Evolutionary conservation across 2,113 vertebrate species (phyloP), one percentile per base, ranked within the genome.

Genomic region (Neoarius graeffei): DNA sequence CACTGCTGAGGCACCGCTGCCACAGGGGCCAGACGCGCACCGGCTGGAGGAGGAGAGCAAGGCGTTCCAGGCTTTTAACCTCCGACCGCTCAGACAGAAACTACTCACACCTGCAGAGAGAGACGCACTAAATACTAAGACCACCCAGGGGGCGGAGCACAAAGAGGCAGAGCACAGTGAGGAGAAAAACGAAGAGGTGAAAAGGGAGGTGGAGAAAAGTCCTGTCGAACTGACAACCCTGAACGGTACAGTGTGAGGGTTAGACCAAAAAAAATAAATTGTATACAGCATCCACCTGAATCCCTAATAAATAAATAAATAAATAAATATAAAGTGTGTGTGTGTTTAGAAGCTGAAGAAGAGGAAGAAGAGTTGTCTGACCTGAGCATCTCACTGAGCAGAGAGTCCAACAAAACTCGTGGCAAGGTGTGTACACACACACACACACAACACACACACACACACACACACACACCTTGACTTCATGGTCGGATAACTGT

Each of bases 11-110:
- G 48, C 48, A 5, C 77, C 2, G 7, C 52, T 54, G 6, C 48
- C 2, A 8, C 66, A 59, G 48, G 57, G 27, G 0, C 13, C 69
- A 3, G 42, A 79, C 11, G 3, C 48, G 15, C 1, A 20, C 42
- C 86, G 3, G 7, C 27, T 1, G 52, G 62, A 94, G 85, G 93
- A 89, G 9, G 96, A 96, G n/a, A 95, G 94, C 87, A 97, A 97
- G 93, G 94, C 92, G 54, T 99, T 99, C 93, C 98, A 97, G 93
- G 96, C 98, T 0, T 99, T 99, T 94, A 98, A 98, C 94, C 94
- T 99, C 92, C 98, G 97, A 91, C 98, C 98, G 56, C 95, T 99
- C 25, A 95, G 98, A 30, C 97, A 98, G 92, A 99, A 97, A 90
- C 95, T 99, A 35, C 94, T 96, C 85, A 94, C 95, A 7, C 95